Base-by-base conservation (phyloP, 2,797 vertebrate species). In the Sebastes glaucus region DNA sequence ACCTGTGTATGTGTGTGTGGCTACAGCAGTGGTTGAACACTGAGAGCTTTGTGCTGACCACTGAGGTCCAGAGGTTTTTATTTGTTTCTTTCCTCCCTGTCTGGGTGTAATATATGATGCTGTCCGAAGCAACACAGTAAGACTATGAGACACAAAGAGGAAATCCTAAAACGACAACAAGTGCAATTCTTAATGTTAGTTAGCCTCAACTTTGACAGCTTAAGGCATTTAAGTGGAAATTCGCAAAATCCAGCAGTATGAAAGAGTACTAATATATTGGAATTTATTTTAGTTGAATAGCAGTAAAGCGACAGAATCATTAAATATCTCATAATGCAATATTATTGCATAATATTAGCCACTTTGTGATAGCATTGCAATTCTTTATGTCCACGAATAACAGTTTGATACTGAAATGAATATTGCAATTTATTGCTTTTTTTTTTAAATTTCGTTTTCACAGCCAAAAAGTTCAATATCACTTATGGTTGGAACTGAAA, bases 41-140 rank as follows among this genome's bases (percentile, higher is more conserved):
- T 28, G 56, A 62, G 76, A 81, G 68, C 66, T 84, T 93, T 91
- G 76, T 92, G 84, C 83, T 89, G 82, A 88, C 83, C 78, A 73
- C 77, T 71, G 30, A 23, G 38, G 71, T 88, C 67, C 77, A 74
- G 28, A 57, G 63, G 49, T 69, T 85, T 89, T 88, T 77, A 80
- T 81, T 84, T 80, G 61, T 75, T 81, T 78, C 68, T 75, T 7
- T 65, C 60, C 25, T 70, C 32, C 74, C 49, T 61, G 67, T 68
- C 27, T 62, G n/a, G 49, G 22, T 84, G 65, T 84, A 61, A 88
- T 88, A 78, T 84, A 86, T 49, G 57, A 74, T 69, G 7, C 10
- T 75, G 35, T 87, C 60, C 22, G 20, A 78, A 66, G 59, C 3
- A 32, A 86, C 75, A 49, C 56, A 16, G 53, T 59, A 69, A 69